Base-by-base conservation (phyloP, 2,797 vertebrate genomes). In the Buphagus erythrorhynchus region DNA sequence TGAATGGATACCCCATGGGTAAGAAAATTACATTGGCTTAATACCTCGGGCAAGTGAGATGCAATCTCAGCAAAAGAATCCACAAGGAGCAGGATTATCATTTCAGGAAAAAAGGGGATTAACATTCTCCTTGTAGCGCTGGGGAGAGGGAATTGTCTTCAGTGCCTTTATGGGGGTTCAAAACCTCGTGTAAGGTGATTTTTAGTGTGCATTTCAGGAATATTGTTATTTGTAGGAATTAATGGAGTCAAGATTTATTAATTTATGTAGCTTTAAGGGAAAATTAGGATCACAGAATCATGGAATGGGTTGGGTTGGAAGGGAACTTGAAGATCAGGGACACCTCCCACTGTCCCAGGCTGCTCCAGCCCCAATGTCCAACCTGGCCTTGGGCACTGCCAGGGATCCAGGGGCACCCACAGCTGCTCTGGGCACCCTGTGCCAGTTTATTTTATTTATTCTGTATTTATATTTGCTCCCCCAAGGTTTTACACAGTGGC, bases 21-120 rank as follows among this genome's bases (percentile, higher is more conserved):
- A 94, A 71, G 79, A 92, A 95, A 97, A 97, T 97, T 96, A 71
- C 67, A 74, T 42, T 48, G 52, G 51, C 55, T 92, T 96, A 92
- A 82, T 88, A 93, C 87, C 86, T 83, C 18, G 74, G 78, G 94
- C 87, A 92, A 85, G 71, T 25, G 82, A 83, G 93, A 80, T 93
- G 68, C 46, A 86, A 74, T 94, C 92, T 97, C 88, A 96, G 95
- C 82, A 84, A 71, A 94, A 91, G 86, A 55, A 61, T 80, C 72
- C 88, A 52, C 58, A 35, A 88, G 78, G 58, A 86, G 82, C 65
- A 78, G 86, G 38, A 74, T 91, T 92, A 74, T 80, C 66, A 58
- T 79, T 86, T 61, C 18, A 77, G 58, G 87, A 73, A 66, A 92
- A 94, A 33, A 58, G 57, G 11, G 2, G n/a, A 38, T 95, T 88